phyloP scores from a whole-genome alignment of 2,888 invertebrate genomes.

The Drosophila suboccidentalis region DNA sequence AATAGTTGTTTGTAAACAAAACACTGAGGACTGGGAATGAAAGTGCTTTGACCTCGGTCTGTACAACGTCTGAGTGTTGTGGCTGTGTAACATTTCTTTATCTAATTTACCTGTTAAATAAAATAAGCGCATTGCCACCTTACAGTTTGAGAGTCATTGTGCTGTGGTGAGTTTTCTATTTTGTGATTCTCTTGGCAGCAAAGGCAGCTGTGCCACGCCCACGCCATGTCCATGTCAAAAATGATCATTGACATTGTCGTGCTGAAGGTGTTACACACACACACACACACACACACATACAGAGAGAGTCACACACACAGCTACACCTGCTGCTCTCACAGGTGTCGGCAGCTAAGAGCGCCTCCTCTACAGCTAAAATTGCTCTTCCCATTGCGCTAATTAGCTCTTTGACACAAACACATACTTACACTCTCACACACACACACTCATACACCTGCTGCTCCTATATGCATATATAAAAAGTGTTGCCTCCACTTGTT shows the following conservation, averaged over 20 bases:
- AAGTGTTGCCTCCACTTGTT: conserved; percentile 44
- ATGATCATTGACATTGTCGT: conserved; percentile 80
- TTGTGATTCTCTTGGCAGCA: conserved; percentile 46
- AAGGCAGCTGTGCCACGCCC: conserved; percentile 62
- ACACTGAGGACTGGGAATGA: conserved; percentile 33
- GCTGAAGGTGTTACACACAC: conserved; percentile 70
- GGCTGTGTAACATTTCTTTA: conserved; percentile 28
- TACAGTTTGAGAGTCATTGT: conserved; percentile 60
- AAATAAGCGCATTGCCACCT: conserved; percentile 2
- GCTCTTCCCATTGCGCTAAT: conserved; percentile 62
- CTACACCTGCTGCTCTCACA: conserved; percentile 54
- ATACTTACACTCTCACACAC: conserved; percentile 16
- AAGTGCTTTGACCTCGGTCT: conserved; percentile 66
- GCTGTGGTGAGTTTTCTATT: conserved; percentile 43
- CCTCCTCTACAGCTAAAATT: conserved; percentile 27
- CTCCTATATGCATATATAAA: conserved; percentile 32
- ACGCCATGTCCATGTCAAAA: conserved; percentile 62
- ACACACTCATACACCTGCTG: conserved; percentile 64
- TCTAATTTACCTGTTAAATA: conserved; percentile 39
- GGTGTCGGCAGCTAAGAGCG: conserved; percentile 65
- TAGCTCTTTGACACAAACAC: conserved; percentile 59
- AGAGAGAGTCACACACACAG: conserved; percentile 5
- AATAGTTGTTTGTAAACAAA: conserved; percentile 59
- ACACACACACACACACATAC: conserved; percentile 27
- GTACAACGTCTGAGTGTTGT: conserved; percentile 19